Conservation (phyloP, 2,113 vertebrate species). For the Raja brachyura region DNA sequence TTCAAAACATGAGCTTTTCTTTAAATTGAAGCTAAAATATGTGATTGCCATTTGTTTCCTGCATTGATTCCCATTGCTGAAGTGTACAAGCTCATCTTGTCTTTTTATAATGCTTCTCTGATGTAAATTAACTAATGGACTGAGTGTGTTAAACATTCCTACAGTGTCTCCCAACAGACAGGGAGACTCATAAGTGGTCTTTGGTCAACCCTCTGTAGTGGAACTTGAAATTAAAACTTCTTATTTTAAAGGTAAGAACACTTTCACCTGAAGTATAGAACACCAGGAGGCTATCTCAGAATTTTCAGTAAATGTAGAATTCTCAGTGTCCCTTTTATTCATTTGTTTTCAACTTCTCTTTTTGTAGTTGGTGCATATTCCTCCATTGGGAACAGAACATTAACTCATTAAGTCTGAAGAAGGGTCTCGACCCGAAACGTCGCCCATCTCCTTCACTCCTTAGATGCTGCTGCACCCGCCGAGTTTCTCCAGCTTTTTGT, state of each 20-base stretch:
- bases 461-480: no score
- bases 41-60: not conserved
- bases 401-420: not conserved
- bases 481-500: no score
- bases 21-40: not conserved
- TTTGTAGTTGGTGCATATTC: not conserved
- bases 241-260: no score
- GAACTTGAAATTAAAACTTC: no score
- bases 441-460: no score
- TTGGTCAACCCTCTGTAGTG: no score
- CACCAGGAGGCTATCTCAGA: not conserved
- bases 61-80: not conserved
- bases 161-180: not conserved
- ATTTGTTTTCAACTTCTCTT: not conserved
- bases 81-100: not conserved
- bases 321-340: not conserved
- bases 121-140: not conserved
- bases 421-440: no score
- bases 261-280: no score
- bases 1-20: not conserved
- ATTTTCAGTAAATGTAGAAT: not conserved
- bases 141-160: not conserved
- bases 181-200: not conserved
- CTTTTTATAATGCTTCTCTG: not conserved
- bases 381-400: not conserved